Base-by-base conservation (phyloP, 2,888 invertebrate genomes). In the Amphipoea oculea region DNA sequence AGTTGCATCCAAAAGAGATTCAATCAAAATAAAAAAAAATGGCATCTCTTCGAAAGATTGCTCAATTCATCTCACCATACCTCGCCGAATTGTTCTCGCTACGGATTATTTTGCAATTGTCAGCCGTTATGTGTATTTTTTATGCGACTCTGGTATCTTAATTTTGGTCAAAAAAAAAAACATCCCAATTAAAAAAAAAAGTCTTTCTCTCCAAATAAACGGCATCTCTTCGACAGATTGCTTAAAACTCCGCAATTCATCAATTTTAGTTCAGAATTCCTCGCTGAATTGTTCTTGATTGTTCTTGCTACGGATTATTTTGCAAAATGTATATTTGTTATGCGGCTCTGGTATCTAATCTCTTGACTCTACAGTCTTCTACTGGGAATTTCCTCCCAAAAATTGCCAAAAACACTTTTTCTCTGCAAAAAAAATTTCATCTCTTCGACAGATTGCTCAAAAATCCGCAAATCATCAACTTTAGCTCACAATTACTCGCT, bases 331-430 rank as follows among this genome's bases (percentile, higher is more conserved):
- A 87, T 91, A 90, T 92, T 95, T 94, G 94, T 95, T 94, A 95
- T 95, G 94, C 94, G 92, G 84, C 90, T 91, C 90, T 92, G 92
- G 95, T 90, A 96, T 96, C 96, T 96, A 96, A 96, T 96, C 96
- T 95, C 92, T 90, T 54, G 9, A n/a, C 3, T 4, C 29, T 29
- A 17, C 29, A 29, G 3, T 48, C 3, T 17, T 36, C 5, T 36
- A n/a, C 40, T 36, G 0, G 12, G 1, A 20, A 54, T 14, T 12
- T 29, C 9, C 7, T 2, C 6, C 12, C 11, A 71, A 60, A 48
- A 45, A 36, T 23, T 36, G 6, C 9, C 6, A 45, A 65, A 36
- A 29, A n/a, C 3, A 17, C 5, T 2, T 17, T 36, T 51, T 40
- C 17, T n/a, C n/a, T 9, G 36, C 36, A 57, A 23, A 42, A 72